These are phyloP conservation scores for Rhagium mordax DNA, from an alignment of 2,888 invertebrate genomes.

Conservation along the genomic window DNA sequence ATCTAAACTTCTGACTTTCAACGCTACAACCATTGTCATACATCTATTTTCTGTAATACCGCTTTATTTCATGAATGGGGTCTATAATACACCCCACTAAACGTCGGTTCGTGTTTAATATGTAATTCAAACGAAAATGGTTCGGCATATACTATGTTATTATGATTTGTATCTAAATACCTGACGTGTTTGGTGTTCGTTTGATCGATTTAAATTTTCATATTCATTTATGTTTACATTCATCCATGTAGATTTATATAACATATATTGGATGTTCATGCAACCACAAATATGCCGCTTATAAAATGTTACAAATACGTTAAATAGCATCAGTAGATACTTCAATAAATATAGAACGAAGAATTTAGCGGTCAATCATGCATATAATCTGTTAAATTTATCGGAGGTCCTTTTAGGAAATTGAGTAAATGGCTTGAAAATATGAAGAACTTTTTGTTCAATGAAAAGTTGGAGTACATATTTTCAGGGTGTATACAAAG, in stretches of 20 bases:
- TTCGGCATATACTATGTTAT: conserved; percentile 19
- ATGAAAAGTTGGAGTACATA: too few species aligned
- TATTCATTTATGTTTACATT: conserved; percentile 9
- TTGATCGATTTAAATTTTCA: conserved; percentile 23
- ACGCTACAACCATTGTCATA: not conserved
- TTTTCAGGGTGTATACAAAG: too few species aligned
- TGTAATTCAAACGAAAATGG: conserved; percentile 28
- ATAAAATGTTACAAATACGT: not conserved
- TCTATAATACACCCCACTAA: conserved; percentile 6
- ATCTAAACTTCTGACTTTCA: not conserved
- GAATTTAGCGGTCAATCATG: too few species aligned
- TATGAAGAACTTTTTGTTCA: too few species aligned
- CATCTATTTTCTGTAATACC: not conserved
- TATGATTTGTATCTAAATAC: conserved; percentile 28
- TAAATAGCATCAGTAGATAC: not conserved
- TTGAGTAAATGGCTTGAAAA: too few species aligned
- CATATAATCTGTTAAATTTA: too few species aligned
- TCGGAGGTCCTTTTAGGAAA: too few species aligned
- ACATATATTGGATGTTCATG: not conserved
- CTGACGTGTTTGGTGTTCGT: conserved; percentile 28
- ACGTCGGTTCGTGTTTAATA: conserved; percentile 28
- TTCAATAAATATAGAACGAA: too few species aligned
- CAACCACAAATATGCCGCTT: not conserved
- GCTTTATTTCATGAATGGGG: not conserved
- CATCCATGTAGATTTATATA: not conserved